Base-by-base conservation (phyloP, 2,797 vertebrate species). In the Hydrophis major region DNA sequence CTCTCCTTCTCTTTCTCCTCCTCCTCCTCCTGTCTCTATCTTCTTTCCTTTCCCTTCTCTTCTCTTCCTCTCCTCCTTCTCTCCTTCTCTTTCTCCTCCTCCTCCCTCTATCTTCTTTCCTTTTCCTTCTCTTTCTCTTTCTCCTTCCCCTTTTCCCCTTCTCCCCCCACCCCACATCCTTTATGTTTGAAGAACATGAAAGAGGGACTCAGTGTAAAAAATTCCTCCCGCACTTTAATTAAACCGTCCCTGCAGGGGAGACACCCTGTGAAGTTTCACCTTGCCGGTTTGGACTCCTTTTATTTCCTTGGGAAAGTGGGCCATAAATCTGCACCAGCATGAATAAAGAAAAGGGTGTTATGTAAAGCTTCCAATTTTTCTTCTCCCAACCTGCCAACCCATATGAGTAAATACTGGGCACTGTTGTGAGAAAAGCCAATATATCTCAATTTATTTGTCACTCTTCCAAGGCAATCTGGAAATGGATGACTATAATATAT, bases 121-220 rank as follows among this genome's bases (percentile, higher is more conserved):
- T 60, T 20, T 20, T 60, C 20, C 20, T 60, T 56, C 13, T 20
- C 14, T 20, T 28, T 3, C 27, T 27, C 8, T 20, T 28, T 3
- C 27, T 27, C 8, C 10, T 28, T 1, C 27, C 10, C 8, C 3
- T 27, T 1, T 1, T 4, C 1, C 50, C 6, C 50, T 50, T 25
- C 60, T 32, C 2, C 63, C 18, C 69, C 6, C 3, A 2, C 60
- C n/a, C 6, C 16, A 3, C 6, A 6, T 32, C 3, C 18, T n/a
- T 69, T 69, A n/a, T 16, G 4, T 69, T 69, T 69, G 89, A 20
- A 42, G 66, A 91, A 47, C 4, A 3, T 11, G 55, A 56, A 5
- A 90, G 55, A 18, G n/a, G 32, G 18, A 11, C n/a, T 56, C 5
- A 1, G 18, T 78, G 32, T 11, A 12, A 50, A 22, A 86, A 14